Base-by-base conservation (phyloP, 2,888 invertebrate genomes). In the Volucella inflata region DNA sequence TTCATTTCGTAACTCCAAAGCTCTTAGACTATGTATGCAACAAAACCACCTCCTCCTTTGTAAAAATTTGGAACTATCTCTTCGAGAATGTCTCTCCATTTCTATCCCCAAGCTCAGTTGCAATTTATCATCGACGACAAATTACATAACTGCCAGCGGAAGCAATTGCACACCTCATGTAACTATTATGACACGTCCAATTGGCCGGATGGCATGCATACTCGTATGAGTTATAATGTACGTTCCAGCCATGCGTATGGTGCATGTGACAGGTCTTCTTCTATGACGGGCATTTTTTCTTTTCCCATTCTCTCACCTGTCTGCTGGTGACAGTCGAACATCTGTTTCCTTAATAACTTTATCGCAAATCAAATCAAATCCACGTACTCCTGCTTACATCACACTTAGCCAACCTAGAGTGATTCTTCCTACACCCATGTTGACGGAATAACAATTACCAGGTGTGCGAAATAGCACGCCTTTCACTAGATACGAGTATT, bases 361-460 rank as follows among this genome's bases (percentile, higher is more conserved):
- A 78, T 71, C 71, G 14, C 57, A 38, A 70, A 70, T 62, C 64
- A 50, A 71, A 78, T 71, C 64, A 42, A 17, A 12, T 16, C 10
- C 78, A 78, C 71, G 78, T 65, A 48, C 10, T 14, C 44, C 17
- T 30, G 14, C 50, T 14, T 10, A 51, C 8, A 40, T 42, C 51
- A 46, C 12, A 30, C 48, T 16, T 44, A 36, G 40, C 42, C 12
- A 30, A n/a, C n/a, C n/a, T n/a, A n/a, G n/a, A n/a, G 59, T 46
- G 48, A 53, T 16, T 53, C 55, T 38, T 42, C 59, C 70, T 53
- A 30, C 40, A 62, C n/a, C 16, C 68, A 30, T 30, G 62, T n/a
- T 17, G 8, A 21, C 48, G 11, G 78, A 79, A 79, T 72, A 72
- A 16, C 64, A 79, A 79, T 72, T 65, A 59, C 40, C 78, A 71